Percentiles rank a stretch among this genome's conserved stretches.
Evolutionary conservation across 1,140 invertebrate genomes (phyloP).

Genomic region (Drosophila santomea): DNA sequence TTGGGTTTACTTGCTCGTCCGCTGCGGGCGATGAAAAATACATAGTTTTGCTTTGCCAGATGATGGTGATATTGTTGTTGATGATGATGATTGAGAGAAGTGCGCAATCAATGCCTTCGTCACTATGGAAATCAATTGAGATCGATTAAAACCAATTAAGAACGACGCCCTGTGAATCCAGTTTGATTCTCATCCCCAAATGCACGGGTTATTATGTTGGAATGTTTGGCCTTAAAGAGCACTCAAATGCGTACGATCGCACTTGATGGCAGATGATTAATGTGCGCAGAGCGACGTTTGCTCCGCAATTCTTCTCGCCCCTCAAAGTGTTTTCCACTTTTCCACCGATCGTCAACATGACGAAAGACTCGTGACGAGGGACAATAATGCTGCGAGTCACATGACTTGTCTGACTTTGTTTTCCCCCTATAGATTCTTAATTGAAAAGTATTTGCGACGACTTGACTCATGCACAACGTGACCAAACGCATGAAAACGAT

Average conservation of each 20-base stretch:
- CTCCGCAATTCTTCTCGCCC: neutral
- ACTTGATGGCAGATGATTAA: conserved; percentile 33
- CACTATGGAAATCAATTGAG: conserved; percentile 76
- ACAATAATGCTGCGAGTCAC: conserved; percentile 64
- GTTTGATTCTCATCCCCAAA: conserved; percentile 10
- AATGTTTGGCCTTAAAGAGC: conserved; percentile 5
- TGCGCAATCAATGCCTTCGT: conserved; percentile 75
- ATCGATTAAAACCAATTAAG: conserved; percentile 73
- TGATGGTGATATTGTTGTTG: conserved; percentile 14
- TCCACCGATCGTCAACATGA: conserved; percentile 21
- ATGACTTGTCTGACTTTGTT: conserved; percentile 73
- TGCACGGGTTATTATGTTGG: conserved; percentile 7
- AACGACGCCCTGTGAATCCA: conserved; percentile 59
- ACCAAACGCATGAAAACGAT: conserved; percentile 56
- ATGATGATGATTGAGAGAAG: conserved; percentile 24
- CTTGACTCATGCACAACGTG: conserved; percentile 66
- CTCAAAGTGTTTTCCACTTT: conserved; percentile 1
- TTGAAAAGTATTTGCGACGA: conserved; percentile 75
- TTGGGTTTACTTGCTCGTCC: conserved; percentile 43
- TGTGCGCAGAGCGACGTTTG: conserved; percentile 2
- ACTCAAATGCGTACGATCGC: conserved; percentile 28
- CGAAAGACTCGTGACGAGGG: conserved; percentile 37
- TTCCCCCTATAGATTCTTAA: conserved; percentile 78
- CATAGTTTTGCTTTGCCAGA: conserved; percentile 8
- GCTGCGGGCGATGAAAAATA: conserved; percentile 16